Percentiles rank a stretch among this genome's conserved stretches.
Conservation (phyloP, 2,113 vertebrate species). For the zebrafish (Danio rerio) region DNA sequence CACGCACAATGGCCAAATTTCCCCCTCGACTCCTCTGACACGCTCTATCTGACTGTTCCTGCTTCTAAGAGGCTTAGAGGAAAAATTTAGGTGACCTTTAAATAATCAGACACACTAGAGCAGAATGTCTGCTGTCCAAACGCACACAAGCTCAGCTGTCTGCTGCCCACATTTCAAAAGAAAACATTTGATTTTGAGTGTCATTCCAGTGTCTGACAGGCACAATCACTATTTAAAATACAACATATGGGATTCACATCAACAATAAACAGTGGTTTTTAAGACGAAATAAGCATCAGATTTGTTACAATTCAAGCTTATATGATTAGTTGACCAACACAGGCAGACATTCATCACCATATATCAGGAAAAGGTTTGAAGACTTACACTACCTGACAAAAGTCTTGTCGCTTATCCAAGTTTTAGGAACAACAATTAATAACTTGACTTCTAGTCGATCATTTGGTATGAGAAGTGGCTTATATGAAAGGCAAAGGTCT, state of each 20-base stretch:
- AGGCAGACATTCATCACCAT: not conserved
- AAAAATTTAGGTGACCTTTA: slow-evolving; percentile 79
- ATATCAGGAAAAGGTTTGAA: not conserved
- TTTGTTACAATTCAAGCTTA: slow-evolving; percentile 8
- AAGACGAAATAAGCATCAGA: slow-evolving; percentile 20
- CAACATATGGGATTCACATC: not conserved
- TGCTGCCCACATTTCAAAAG: slow-evolving; percentile 62
- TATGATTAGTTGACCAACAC: not conserved
- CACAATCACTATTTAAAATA: slow-evolving; percentile 1
- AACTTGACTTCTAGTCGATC: no score
- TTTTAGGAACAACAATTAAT: no score
- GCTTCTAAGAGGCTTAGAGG: slow-evolving; percentile 78
- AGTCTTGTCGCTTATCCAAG: no score
- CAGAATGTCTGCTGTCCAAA: slow-evolving; percentile 62
- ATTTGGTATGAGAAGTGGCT: no score
- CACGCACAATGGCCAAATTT: slow-evolving; percentile 73
- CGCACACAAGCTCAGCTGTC: slow-evolving; percentile 61
- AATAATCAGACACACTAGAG: slow-evolving; percentile 72
- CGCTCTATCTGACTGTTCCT: slow-evolving; percentile 74
- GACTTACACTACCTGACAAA: no score
- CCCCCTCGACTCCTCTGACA: slow-evolving; percentile 75
- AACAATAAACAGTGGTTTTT: not conserved
- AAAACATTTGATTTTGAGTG: slow-evolving; percentile 50
- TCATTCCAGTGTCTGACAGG: slow-evolving; percentile 22
- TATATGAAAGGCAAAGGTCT: no score